Evolutionary conservation across 2,797 vertebrate species (phyloP), one percentile per base, ranked within the genome.

Genomic region (Hypotaenidia okinawae): DNA sequence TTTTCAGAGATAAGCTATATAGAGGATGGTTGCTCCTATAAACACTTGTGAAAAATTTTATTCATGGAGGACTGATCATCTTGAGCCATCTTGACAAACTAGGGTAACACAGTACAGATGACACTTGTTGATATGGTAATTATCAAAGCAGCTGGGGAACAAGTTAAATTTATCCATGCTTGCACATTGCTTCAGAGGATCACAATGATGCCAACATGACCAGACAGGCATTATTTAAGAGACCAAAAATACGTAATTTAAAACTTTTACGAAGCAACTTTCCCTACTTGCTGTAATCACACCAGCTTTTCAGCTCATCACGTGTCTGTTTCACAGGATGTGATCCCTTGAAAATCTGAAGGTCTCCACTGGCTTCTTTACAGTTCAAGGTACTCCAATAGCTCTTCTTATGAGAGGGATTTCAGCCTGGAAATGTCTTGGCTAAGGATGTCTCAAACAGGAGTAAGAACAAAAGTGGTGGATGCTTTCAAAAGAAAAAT

Each of bases 401-500:
- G 21, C 11, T 77, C 32, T 45, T 66, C 22, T 58, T 35, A 33
- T 2, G 11, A 77, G 24, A 78, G 13, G 28, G 14, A 73, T 75
- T 81, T 84, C 47, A 82, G 61, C 49, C 43, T 41, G 49, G 49
- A 77, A 93, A 74, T 13, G 8, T 47, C 76, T 80, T 43, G 63
- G 52, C 17, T 62, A 73, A 72, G 15, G 28, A 55, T 4, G 23
- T 35, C 39, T 79, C 5, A 1, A 82, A 43, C 11, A 70, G 22
- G 7, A 93, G 5, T 66, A 79, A 54, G 43, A 93, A 84, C 24
- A 74, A 51, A 84, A 41, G 7, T 8, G 8, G 18, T 52, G 16
- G 16, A 47, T 61, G 27, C 57, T 76, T 86, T 67, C 25, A 61
- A 58, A 87, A 58, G 59, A 94, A 85, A 95, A 54, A 74, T n/a